phyloP scores from a whole-genome alignment of 2,113 vertebrate species.

The Spea multiplicata region DNA sequence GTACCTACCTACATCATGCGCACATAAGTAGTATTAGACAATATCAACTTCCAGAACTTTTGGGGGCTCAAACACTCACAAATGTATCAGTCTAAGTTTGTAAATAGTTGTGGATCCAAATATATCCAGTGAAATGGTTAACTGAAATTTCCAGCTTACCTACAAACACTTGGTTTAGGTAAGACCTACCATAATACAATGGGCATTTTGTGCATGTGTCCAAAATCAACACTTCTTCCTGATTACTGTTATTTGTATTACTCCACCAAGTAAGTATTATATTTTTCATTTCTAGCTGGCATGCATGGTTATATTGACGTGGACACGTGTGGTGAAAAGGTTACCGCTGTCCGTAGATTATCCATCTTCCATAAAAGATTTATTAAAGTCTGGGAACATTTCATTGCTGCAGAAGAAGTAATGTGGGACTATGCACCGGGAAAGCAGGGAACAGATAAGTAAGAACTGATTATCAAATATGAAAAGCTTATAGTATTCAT shows the following conservation, averaged over 20 bases:
- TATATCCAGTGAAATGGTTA: too few species aligned
- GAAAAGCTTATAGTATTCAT: too few species aligned
- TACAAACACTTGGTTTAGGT: too few species aligned
- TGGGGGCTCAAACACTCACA: too few species aligned
- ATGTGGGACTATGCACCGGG: slow-evolving; percentile 85
- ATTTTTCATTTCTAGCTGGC: slow-evolving; percentile 64
- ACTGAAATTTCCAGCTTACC: too few species aligned
- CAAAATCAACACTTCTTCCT: not conserved
- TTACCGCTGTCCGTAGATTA: slow-evolving; percentile 57
- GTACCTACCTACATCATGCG: too few species aligned
- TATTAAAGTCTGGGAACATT: slow-evolving; percentile 81
- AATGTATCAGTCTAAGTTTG: too few species aligned
- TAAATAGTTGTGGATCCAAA: too few species aligned
- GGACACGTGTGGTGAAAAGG: slow-evolving; percentile 66
- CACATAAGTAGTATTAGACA: too few species aligned
- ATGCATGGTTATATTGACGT: slow-evolving; percentile 79
- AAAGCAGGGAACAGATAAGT: slow-evolving; percentile 75
- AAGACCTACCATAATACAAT: too few species aligned
- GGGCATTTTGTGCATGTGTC: too few species aligned
- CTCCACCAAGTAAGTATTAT: not conserved
- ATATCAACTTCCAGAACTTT: too few species aligned
- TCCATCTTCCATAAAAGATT: slow-evolving; percentile 64
- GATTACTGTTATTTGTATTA: not conserved
- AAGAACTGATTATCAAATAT: slow-evolving; percentile 22
- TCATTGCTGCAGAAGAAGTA: slow-evolving; percentile 89